These are phyloP conservation scores for Drosophila longiperda DNA, from an alignment of 2,888 invertebrate genomes.

Conservation along the genomic window DNA sequence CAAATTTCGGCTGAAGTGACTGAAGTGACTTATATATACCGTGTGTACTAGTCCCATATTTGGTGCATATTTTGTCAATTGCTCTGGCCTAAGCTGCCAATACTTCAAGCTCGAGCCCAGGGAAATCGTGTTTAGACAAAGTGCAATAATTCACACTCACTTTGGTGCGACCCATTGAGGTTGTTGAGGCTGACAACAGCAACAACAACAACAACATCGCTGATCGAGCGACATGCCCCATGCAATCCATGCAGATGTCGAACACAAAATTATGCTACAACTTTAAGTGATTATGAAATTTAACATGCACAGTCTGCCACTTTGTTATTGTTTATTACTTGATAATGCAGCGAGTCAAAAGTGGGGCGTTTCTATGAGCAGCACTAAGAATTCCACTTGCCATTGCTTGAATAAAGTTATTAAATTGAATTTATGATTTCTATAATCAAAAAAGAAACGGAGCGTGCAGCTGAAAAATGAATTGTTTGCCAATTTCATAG, in stretches of 20 bases:
- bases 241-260: conserved; percentile 25
- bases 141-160: conserved; percentile 82
- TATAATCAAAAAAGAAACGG: conserved; percentile 36
- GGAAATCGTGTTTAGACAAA: conserved; percentile 73
- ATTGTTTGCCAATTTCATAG: conserved; percentile 59
- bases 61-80: conserved; percentile 62
- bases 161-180: conserved; percentile 65
- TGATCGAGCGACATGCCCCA: conserved; percentile 52
- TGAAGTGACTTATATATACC: conserved; percentile 4
- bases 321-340: conserved; percentile 50
- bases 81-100: conserved; percentile 17
- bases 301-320: conserved; percentile 70
- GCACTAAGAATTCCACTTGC: conserved; percentile 33
- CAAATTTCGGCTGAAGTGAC: conserved; percentile 22
- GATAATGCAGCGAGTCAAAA: conserved; percentile 49
- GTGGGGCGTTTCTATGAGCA: conserved; percentile 20
- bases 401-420: conserved; percentile 68
- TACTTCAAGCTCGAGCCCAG: conserved; percentile 24
- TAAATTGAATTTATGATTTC: conserved; percentile 68
- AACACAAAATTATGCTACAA: conserved; percentile 46
- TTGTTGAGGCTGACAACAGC: conserved; percentile 57
- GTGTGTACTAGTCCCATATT: conserved; percentile 54
- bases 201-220: conserved; percentile 27
- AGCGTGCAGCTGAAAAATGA: conserved; percentile 59
- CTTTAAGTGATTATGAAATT: conserved; percentile 68